Conservation (phyloP, 1,140 invertebrate species). For the Drosophila mojavensis region DNA sequence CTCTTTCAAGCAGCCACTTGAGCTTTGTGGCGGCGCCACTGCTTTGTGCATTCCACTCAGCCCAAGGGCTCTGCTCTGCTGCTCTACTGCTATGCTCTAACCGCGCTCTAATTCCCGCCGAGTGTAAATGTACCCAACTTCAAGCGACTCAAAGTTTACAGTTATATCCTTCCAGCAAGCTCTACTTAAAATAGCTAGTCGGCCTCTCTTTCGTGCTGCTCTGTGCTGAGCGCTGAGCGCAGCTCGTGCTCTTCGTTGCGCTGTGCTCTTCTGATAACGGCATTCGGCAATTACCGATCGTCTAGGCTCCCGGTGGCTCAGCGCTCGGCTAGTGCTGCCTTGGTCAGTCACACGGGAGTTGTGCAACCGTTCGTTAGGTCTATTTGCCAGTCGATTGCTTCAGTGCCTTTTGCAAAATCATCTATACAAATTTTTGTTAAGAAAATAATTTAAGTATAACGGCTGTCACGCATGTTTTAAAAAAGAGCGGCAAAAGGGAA, state of each 20-base stretch:
- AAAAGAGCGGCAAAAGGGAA: neutral
- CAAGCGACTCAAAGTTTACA: neutral
- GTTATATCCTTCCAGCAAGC: neutral
- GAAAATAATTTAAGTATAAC: neutral
- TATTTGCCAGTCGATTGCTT: neutral
- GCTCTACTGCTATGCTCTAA: slow-evolving; percentile 21
- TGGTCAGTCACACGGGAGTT: slow-evolving; percentile 71
- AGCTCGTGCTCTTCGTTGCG: neutral
- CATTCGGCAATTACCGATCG: slow-evolving; percentile 32
- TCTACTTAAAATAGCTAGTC: neutral
- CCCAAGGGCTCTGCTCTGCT: slow-evolving; percentile 18
- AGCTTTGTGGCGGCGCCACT: slow-evolving; percentile 35
- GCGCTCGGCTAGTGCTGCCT: slow-evolving; percentile 8
- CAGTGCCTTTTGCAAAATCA: slow-evolving; percentile 9
- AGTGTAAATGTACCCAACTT: slow-evolving; percentile 1
- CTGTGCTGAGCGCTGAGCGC: neutral
- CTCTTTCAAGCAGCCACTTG: slow-evolving; percentile 29
- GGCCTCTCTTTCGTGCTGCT: neutral
- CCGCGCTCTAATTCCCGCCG: slow-evolving; percentile 18
- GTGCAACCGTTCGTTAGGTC: slow-evolving; percentile 53
- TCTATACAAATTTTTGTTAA: neutral
- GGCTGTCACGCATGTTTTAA: slow-evolving; percentile 36
- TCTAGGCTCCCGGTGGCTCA: neutral
- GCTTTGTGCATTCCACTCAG: slow-evolving; percentile 24
- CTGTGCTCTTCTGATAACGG: slow-evolving; percentile 37